phyloP scores from a whole-genome alignment of 2,888 invertebrate genomes.

The Escarpia spicata region DNA sequence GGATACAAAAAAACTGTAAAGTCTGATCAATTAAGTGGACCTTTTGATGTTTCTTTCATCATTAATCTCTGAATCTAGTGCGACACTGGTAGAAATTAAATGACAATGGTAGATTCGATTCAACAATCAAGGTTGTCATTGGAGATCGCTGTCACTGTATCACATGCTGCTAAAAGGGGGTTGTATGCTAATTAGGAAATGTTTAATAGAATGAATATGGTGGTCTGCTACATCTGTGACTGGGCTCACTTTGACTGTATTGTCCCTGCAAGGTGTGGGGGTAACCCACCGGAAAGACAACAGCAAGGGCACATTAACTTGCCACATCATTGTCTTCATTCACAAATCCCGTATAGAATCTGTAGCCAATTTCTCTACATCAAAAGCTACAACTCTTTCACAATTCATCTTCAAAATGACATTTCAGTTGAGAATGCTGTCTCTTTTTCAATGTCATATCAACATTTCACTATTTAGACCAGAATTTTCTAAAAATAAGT shows the following conservation, averaged over 20 bases:
- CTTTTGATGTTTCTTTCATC: too few relatives aligned
- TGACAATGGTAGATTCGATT: too few relatives aligned
- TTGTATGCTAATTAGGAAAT: too few relatives aligned
- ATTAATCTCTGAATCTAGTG: too few relatives aligned
- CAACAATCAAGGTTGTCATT: too few relatives aligned
- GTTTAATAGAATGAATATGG: too few relatives aligned
- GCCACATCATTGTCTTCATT: not conserved
- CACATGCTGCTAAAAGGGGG: too few relatives aligned
- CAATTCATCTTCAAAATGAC: not conserved
- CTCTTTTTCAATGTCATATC: not conserved
- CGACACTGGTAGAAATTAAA: too few relatives aligned
- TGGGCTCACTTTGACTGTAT: not conserved
- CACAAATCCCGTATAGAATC: not conserved
- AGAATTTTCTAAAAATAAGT: not conserved
- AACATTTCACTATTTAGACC: not conserved
- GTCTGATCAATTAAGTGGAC: too few relatives aligned
- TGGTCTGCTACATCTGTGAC: not conserved
- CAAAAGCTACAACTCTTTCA: not conserved
- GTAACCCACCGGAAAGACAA: not conserved
- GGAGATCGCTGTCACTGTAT: too few relatives aligned
- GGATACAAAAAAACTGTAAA: too few relatives aligned
- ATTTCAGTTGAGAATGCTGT: not conserved
- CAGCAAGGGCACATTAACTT: not conserved
- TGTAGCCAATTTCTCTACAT: too few relatives aligned
- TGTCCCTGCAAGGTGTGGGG: not conserved